A percentile compares a stretch with the other conserved stretches of the same genome.
Conservation (phyloP, 2,888 invertebrate genomes). For the Eudasyphora cyanicolor region DNA sequence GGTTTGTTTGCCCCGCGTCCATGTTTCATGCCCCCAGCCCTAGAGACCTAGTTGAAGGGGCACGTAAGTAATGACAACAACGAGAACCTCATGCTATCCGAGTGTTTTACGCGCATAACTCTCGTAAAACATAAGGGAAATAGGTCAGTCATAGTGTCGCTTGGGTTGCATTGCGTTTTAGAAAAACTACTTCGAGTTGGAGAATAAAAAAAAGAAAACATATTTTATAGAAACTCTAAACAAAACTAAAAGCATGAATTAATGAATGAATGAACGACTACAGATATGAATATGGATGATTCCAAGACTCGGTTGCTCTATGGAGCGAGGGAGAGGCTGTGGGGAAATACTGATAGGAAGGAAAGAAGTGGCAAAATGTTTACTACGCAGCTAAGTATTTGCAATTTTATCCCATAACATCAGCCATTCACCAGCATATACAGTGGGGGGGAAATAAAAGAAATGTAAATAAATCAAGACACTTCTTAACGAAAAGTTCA, state of each 20-base stretch:
- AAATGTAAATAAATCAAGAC: too few species aligned
- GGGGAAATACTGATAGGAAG: too few species aligned
- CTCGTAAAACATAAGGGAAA: neutral
- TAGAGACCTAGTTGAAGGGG: too few species aligned
- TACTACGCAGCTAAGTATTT: neutral
- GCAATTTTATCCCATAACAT: neutral
- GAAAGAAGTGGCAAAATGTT: neutral
- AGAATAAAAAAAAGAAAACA: slow-evolving; percentile 14
- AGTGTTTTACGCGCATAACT: neutral
- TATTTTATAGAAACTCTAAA: slow-evolving; percentile 30
- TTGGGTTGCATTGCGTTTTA: neutral
- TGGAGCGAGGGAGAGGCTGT: neutral
- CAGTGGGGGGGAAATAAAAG: too few species aligned
- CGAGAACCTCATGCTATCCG: too few species aligned
- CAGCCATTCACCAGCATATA: neutral
- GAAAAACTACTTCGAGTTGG: neutral
- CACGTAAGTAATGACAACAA: neutral
- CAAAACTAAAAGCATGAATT: slow-evolving; percentile 28
- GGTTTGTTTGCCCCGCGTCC: neutral
- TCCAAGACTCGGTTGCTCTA: neutral
- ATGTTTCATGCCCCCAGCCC: too few species aligned
- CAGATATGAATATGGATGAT: too few species aligned
- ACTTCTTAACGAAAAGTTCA: too few species aligned
- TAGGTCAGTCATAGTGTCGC: slow-evolving; percentile 27
- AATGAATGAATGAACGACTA: slow-evolving; percentile 12